A percentile compares a stretch with the other conserved stretches of the same genome.
Conservation (phyloP, 2,797 vertebrate genomes). For the Loris lydekkerianus region DNA sequence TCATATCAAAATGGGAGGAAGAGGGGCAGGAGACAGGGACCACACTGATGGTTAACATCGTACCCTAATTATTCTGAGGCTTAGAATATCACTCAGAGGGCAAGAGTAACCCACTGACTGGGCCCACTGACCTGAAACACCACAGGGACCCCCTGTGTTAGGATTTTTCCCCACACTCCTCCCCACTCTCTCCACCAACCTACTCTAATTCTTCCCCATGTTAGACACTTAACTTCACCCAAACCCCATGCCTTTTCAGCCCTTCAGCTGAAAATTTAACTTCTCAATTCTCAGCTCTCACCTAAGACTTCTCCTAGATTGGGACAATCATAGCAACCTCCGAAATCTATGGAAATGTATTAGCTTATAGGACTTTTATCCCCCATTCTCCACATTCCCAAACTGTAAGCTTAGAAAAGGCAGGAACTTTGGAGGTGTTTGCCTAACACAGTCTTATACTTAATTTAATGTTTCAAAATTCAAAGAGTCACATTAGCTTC, state of each 20-base stretch:
- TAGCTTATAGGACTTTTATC: background rate
- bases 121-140: background rate
- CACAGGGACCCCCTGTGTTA: background rate
- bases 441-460: background rate
- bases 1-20: background rate
- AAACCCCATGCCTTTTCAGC: background rate
- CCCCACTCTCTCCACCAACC: background rate
- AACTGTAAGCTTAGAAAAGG: background rate
- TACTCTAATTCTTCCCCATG: background rate
- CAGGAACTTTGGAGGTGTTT: background rate
- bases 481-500: background rate
- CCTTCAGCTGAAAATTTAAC: background rate
- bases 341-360: background rate
- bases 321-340: background rate
- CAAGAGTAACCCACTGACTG: background rate
- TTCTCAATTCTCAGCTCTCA: background rate
- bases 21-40: background rate
- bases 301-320: background rate
- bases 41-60: no score
- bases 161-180: background rate
- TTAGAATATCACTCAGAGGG: background rate
- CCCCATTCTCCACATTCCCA: background rate
- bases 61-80: background rate
- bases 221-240: background rate
- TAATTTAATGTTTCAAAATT: conserved; percentile 10